Percentiles rank a stretch among this genome's conserved stretches.
Evolutionary conservation across 2,797 vertebrate genomes (phyloP).

Genomic region (Eidolon dupreanum): DNA sequence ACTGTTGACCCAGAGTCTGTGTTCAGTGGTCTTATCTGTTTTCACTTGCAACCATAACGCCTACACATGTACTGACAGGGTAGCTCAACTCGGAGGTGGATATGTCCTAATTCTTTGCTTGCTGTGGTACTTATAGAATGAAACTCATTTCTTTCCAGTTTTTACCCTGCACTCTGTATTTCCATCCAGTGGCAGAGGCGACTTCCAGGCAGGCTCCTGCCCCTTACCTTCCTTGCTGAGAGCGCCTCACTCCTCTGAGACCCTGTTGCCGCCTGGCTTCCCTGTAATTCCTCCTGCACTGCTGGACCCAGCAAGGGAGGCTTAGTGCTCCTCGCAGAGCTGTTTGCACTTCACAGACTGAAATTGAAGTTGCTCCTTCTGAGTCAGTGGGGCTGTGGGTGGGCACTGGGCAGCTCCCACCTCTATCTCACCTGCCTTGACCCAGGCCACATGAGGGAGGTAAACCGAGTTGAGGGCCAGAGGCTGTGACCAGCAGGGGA

Average conservation of each 20-base stretch:
- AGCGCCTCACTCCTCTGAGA: neutral
- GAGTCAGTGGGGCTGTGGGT: neutral
- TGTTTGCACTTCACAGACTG: neutral
- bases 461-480: neutral
- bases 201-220: accelerated
- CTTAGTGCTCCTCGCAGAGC: neutral
- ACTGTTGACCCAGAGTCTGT: neutral
- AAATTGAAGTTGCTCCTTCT: neutral
- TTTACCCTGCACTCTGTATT: neutral
- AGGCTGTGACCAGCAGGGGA: neutral
- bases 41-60: neutral
- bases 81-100: neutral
- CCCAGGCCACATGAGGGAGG: neutral
- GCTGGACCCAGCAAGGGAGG: neutral
- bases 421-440: neutral
- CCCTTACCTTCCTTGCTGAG: neutral
- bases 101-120: neutral
- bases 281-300: neutral
- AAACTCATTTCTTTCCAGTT: neutral
- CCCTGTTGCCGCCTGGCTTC: neutral
- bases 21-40: neutral
- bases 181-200: neutral
- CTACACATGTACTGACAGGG: neutral
- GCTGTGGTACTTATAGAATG: neutral
- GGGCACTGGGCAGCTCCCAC: accelerated